Evolutionary conservation across 2,888 invertebrate genomes (phyloP).

Genomic region (Piscicola geometra): DNA sequence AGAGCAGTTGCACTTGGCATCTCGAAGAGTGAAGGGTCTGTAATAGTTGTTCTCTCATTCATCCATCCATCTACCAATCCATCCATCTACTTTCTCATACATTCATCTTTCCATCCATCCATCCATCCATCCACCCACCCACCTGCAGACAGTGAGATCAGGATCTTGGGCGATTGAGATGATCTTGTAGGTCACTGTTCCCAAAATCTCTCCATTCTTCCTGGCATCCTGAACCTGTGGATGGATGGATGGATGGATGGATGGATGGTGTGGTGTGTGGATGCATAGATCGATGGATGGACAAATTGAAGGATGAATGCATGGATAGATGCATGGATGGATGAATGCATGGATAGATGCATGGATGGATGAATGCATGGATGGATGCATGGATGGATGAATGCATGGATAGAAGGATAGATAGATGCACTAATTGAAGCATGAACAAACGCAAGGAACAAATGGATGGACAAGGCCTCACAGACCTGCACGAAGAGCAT

Average conservation of each 20-base stretch:
- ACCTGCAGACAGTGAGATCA: not conserved
- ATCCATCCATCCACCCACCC: too few relatives aligned
- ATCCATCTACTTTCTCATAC: not conserved
- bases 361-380: too few relatives aligned
- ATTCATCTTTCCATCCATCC: not conserved
- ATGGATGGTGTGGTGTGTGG: not conserved
- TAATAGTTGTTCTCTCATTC: not conserved
- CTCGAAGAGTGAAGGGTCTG: slow-evolving; percentile 25
- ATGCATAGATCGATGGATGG: too few relatives aligned
- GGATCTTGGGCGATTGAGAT: slow-evolving; percentile 9
- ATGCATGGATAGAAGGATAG: too few relatives aligned
- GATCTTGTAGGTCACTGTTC: slow-evolving; percentile 21
- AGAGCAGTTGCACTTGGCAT: not conserved
- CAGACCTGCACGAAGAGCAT: slow-evolving; percentile 78
- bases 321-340: too few relatives aligned
- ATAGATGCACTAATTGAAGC: too few relatives aligned
- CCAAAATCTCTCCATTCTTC: slow-evolving; percentile 16
- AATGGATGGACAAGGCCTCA: too few relatives aligned
- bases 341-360: too few relatives aligned
- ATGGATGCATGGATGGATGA: too few relatives aligned
- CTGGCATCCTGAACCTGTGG: slow-evolving; percentile 17
- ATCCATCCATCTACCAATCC: not conserved
- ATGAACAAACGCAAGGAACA: too few relatives aligned
- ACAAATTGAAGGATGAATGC: too few relatives aligned
- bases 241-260: not conserved